A percentile compares a stretch with the other conserved stretches of the same genome.
phyloP scores from a whole-genome alignment of 2,797 vertebrate species.

The Tokudaia muenninki region DNA sequence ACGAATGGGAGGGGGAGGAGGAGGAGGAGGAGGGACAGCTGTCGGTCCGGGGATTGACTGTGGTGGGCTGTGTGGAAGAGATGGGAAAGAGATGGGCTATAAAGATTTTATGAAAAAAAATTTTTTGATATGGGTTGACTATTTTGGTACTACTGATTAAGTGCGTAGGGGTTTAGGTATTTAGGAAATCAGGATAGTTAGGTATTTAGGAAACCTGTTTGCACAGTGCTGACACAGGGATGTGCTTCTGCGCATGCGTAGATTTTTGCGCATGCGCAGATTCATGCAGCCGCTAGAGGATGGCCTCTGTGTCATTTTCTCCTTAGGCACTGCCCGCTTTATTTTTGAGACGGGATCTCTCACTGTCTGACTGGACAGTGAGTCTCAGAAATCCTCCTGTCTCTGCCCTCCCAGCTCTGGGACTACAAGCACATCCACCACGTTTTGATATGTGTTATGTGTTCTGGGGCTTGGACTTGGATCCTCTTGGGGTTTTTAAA shows the following conservation, averaged over 20 bases:
- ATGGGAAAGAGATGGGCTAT: background rate
- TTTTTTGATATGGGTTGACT: background rate
- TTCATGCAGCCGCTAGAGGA: background rate
- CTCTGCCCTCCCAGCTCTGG: background rate
- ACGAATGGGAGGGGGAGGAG: background rate
- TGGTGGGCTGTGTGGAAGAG: background rate
- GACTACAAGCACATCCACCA: background rate
- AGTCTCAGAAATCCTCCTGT: background rate
- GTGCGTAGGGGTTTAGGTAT: background rate
- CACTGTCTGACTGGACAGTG: background rate
- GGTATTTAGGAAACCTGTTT: slow-evolving; percentile 28
- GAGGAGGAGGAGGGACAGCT: background rate
- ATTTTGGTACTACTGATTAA: background rate
- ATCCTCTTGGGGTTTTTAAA: background rate
- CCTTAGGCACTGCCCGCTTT: background rate
- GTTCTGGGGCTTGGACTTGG: background rate
- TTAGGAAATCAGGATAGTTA: background rate
- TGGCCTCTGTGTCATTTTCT: background rate
- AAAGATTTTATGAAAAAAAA: background rate
- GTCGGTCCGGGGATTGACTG: background rate
- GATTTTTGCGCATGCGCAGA: background rate
- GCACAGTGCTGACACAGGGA: background rate
- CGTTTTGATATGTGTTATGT: background rate
- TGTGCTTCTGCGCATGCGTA: background rate
- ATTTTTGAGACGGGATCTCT: background rate